Evolutionary conservation across 23 tunicate species (phyloP).

Genomic region (Ciona savignyi): DNA sequence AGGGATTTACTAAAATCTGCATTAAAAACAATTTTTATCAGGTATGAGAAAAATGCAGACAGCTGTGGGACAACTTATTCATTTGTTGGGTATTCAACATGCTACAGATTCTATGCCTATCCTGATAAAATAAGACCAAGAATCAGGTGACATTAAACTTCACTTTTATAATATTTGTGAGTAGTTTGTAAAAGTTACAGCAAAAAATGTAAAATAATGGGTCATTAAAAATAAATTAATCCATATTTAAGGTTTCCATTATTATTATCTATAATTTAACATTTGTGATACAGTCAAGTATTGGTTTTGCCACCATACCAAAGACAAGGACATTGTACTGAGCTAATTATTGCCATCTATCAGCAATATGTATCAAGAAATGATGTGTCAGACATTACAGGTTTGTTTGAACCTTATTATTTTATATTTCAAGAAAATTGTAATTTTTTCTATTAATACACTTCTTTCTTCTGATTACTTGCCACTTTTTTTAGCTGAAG

Average conservation of each 20-base stretch:
- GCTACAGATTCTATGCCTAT: conserved; percentile 84
- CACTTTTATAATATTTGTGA: no score
- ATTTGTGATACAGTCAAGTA: conserved; percentile 80
- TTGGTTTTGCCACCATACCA: conserved; percentile 89
- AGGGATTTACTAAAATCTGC: no score
- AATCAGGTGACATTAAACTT: conserved; percentile 71
- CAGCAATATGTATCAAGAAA: conserved; percentile 24
- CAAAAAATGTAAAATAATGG: no score
- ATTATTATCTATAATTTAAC: background rate
- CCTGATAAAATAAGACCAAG: conserved; percentile 88
- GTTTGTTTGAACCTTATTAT: conserved; percentile 2
- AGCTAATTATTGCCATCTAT: conserved; percentile 47
- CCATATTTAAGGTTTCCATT: no score
- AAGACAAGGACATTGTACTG: conserved; percentile 81
- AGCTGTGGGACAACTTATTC: conserved; percentile 19
- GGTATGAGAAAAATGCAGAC: conserved; percentile 31
- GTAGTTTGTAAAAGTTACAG: no score
- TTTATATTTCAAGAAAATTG: background rate
- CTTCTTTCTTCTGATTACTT: background rate
- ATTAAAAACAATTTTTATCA: no score
- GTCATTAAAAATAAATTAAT: no score
- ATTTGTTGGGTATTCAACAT: conserved; percentile 93
- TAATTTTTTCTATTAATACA: background rate
- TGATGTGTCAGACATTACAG: conserved; percentile 65
- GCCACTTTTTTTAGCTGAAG: no score